Conservation (phyloP, 2,113 vertebrate species). For the Arizona elegans region DNA sequence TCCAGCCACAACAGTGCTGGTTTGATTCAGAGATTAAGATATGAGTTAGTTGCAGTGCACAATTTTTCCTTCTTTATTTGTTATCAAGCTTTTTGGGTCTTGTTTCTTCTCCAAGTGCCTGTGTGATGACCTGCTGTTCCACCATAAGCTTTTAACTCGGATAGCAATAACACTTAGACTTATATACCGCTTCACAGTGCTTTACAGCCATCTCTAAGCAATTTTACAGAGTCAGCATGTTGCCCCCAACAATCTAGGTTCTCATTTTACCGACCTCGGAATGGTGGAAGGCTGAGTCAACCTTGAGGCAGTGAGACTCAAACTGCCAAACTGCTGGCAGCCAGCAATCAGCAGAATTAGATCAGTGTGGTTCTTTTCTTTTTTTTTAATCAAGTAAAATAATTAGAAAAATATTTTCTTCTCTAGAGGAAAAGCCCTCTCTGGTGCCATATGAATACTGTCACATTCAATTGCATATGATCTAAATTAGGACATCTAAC, state of each 20-base stretch:
- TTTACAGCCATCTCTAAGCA: no score
- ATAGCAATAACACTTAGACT: neutral
- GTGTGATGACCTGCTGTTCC: neutral
- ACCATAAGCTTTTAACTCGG: neutral
- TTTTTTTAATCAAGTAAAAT: neutral
- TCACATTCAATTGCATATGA: neutral
- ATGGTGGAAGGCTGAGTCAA: no score
- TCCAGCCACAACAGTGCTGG: neutral
- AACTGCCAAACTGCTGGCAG: no score
- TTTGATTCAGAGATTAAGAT: neutral
- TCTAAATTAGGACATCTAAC: neutral
- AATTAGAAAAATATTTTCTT: neutral
- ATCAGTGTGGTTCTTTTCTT: neutral
- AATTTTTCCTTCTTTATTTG: neutral
- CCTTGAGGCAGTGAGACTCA: no score
- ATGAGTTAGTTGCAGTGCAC: neutral
- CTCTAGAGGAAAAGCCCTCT: neutral
- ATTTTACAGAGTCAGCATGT: no score
- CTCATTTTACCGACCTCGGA: no score
- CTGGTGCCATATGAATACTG: neutral
- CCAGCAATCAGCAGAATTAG: no score
- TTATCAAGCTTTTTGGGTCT: neutral
- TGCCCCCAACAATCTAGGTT: no score
- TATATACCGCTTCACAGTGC: no score
- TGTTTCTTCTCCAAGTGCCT: neutral